A percentile compares a stretch with the other conserved stretches of the same genome.
Conservation (phyloP, 2,888 invertebrate genomes). For the Andrena chrysosceles region DNA sequence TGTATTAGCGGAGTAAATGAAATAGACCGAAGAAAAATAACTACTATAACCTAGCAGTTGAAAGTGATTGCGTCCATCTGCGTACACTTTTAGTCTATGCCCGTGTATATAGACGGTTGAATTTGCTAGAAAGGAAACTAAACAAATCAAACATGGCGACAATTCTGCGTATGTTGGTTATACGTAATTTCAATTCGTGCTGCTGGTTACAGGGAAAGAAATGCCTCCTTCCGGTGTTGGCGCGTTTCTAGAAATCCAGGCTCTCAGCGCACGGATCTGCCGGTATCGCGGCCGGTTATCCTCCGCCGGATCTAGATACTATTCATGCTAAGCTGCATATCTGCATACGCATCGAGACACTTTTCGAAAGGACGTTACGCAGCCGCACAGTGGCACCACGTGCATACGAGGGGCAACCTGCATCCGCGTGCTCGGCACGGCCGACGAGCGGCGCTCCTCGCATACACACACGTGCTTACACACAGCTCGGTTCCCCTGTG, state of each 20-base stretch:
- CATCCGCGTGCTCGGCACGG: conserved; percentile 28
- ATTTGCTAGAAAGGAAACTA: background rate
- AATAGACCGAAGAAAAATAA: conserved; percentile 5
- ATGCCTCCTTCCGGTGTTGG: conserved; percentile 41
- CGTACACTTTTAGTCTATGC: background rate
- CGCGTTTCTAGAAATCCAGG: conserved; percentile 50
- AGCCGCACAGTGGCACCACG: conserved; percentile 59
- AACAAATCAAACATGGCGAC: background rate
- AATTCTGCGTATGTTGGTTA: background rate
- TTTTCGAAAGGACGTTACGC: conserved; percentile 66
- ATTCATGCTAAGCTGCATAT: conserved; percentile 67
- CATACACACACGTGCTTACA: background rate
- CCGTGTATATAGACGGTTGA: background rate
- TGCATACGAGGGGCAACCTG: conserved; percentile 53
- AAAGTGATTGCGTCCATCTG: background rate
- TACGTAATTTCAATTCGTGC: conserved; percentile 1
- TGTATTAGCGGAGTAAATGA: conserved; percentile 33
- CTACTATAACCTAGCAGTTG: background rate
- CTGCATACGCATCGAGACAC: conserved; percentile 70
- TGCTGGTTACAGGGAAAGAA: conserved; percentile 5
- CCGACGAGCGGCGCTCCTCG: background rate
- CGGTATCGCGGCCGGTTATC: conserved; percentile 58
- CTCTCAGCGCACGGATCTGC: conserved; percentile 41
- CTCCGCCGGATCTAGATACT: conserved; percentile 64
- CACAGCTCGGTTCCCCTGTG: conserved; percentile 1